Evolutionary conservation across 2,113 vertebrate species (phyloP), one percentile per base, ranked within the genome.

Genomic region (Pluvianellus socialis): DNA sequence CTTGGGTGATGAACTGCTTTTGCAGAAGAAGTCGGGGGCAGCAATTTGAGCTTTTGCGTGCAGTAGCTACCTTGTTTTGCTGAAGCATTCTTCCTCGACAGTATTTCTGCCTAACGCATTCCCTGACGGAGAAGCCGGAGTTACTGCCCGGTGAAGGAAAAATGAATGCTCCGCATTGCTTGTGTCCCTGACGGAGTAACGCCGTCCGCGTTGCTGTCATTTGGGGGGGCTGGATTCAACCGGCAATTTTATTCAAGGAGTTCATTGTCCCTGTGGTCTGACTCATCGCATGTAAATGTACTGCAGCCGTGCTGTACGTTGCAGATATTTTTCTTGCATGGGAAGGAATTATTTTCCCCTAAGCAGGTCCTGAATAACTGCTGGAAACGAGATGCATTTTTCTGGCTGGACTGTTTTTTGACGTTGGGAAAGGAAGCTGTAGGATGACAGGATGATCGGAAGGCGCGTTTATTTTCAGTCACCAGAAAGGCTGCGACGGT

Each of bases 271-370:
- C 95, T n/a, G 90, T 68, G 96, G 55, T 96, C 98, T 98, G 98
- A 98, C 96, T 98, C 98, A 98, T 98, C 95, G 86, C 96, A 84
- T 98, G 97, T 98, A 97, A 98, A 98, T 97, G 97, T 92, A 90
- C 97, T 97, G 98, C 97, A 98, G 97, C 97, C 97, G 76, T 75
- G 96, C 97, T 96, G 82, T 96, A 97, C 33, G 82, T 88, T 98
- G 97, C 97, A 97, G 97, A 94, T 90, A 79, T 92, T 90, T 86
- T 77, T 90, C 81, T 94, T 88, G 96, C 94, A 98, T 62, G 94
- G 97, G 94, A 91, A 96, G 92, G 95, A 93, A 89, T 94, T 96
- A 23, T 96, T 94, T 94, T 76, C 58, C 86, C 96, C 82, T 76
- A 49, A 97, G 90, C 74, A 38, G 80, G 92, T 97, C 92, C 61